These are phyloP conservation scores for Isoperla grammatica DNA, from an alignment of 2,888 invertebrate genomes.

Conservation along the genomic window DNA sequence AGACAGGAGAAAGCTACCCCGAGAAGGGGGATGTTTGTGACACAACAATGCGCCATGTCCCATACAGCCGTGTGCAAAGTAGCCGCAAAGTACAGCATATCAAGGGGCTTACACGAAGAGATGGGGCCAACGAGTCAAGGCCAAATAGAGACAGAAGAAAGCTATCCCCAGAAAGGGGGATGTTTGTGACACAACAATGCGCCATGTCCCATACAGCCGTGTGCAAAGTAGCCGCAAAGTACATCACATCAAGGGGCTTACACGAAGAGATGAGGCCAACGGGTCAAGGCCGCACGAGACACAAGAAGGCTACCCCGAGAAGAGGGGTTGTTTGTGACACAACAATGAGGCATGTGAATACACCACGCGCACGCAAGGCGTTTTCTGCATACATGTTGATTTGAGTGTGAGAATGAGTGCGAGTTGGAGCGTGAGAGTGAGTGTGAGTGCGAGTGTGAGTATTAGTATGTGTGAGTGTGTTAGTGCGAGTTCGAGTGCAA, in stretches of 20 bases:
- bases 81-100: not conserved
- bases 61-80: not conserved
- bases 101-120: not conserved
- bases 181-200: not conserved
- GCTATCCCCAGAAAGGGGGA: not conserved
- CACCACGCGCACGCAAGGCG: too few species aligned
- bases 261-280: not conserved
- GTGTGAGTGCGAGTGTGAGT: too few species aligned
- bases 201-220: not conserved
- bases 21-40: not conserved
- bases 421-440: too few species aligned
- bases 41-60: not conserved
- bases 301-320: not conserved
- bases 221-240: constrained; percentile 1
- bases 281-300: not conserved
- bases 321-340: not conserved
- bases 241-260: not conserved
- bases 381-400: too few species aligned
- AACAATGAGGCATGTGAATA: not conserved
- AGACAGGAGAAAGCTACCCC: not conserved
- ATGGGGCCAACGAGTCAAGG: not conserved
- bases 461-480: too few species aligned
- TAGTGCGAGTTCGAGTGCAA: too few species aligned
- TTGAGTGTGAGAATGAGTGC: too few species aligned
- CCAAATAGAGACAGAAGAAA: too few species aligned